phyloP scores from a whole-genome alignment of 2,888 invertebrate species.

The Dolichopus griseipennis region DNA sequence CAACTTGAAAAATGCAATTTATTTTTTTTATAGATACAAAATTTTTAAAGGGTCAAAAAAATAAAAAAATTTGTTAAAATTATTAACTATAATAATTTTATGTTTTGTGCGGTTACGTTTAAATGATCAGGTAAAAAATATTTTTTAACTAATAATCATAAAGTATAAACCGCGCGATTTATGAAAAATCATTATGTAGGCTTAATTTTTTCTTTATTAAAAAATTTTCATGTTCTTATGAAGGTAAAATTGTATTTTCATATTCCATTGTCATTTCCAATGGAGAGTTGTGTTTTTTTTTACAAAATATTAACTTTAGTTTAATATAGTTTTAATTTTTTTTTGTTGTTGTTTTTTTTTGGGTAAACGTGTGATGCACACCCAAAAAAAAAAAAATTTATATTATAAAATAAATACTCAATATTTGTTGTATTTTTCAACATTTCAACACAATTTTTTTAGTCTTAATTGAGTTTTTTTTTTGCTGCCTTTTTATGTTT shows the following conservation, averaged over 20 bases:
- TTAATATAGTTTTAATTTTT: too few species aligned
- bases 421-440: neutral
- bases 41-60: too few species aligned
- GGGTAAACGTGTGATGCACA: neutral
- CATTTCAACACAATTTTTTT: neutral
- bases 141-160: too few species aligned
- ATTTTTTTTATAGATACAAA: too few species aligned
- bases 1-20: too few species aligned
- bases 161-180: too few species aligned
- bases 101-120: too few species aligned
- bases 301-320: too few species aligned
- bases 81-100: too few species aligned
- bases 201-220: neutral
- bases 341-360: neutral
- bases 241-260: neutral
- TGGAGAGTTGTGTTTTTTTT: neutral
- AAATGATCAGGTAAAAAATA: too few species aligned
- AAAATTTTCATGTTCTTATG: neutral
- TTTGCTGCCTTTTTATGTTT: neutral
- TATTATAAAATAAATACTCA: neutral
- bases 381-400: neutral
- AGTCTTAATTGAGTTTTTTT: neutral
- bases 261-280: neutral
- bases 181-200: neutral
- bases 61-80: too few species aligned